Evolutionary conservation across 2,888 invertebrate species (phyloP).

Genomic region (Sphecodes monilicornis): DNA sequence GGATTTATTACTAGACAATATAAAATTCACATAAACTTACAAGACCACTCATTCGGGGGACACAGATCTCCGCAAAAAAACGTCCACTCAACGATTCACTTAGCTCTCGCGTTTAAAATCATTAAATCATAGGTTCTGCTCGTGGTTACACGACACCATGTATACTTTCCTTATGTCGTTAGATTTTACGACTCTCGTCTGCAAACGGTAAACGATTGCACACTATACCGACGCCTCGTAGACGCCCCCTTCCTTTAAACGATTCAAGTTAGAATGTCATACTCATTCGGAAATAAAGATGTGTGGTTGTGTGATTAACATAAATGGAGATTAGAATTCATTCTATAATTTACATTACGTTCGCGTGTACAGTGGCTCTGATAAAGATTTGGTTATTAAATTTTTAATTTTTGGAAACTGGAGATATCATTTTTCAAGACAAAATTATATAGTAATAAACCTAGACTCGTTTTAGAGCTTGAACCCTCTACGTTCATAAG

Average conservation of each 20-base stretch:
- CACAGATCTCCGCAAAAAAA: not conserved
- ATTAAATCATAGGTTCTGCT: constrained; percentile 10
- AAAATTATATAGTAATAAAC: too few species aligned
- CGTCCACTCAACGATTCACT: constrained; percentile 2
- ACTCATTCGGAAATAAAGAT: not conserved
- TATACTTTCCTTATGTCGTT: constrained; percentile 13
- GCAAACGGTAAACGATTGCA: constrained; percentile 9
- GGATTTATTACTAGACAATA: constrained; percentile 4
- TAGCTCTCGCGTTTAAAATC: constrained; percentile 2
- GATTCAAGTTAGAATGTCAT: not conserved
- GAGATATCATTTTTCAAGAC: too few species aligned
- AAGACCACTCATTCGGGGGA: not conserved
- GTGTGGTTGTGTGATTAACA: not conserved
- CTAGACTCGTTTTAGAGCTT: too few species aligned
- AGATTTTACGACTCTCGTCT: constrained; percentile 23
- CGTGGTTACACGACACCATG: constrained; percentile 9
- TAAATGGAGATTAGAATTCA: not conserved
- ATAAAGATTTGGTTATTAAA: not conserved
- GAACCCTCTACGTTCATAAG: too few species aligned
- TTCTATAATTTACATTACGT: not conserved
- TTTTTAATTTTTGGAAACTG: not conserved
- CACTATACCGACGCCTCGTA: not conserved
- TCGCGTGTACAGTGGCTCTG: not conserved
- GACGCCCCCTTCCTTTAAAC: not conserved
- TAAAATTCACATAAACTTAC: constrained; percentile 3